Percentiles rank a stretch among this genome's conserved stretches.
Evolutionary conservation across 2,888 invertebrate species (phyloP).

Genomic region (Drosophila melanocephala): DNA sequence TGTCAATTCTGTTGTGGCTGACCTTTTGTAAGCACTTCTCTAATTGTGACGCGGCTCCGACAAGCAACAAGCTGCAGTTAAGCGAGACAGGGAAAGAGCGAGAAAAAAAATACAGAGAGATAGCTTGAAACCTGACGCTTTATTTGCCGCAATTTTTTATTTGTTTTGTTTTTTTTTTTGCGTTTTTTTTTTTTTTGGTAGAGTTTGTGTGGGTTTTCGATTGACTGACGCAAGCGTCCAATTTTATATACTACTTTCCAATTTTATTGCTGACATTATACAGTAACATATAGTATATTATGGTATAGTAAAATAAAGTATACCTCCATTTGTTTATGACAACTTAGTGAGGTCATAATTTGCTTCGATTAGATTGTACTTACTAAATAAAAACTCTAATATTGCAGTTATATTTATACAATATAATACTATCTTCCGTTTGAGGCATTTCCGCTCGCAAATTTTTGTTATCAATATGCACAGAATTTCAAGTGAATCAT

Average conservation of each 20-base stretch:
- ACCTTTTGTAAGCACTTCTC: conserved; percentile 76
- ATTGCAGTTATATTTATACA: neutral
- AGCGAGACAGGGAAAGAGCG: conserved; percentile 7
- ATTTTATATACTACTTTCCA: conserved; percentile 69
- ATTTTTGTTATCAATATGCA: conserved; percentile 42
- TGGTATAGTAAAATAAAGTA: conserved; percentile 12
- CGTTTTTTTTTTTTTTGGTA: conserved; percentile 32
- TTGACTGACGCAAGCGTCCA: conserved; percentile 72
- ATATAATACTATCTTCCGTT: conserved; percentile 43
- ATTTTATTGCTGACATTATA: conserved; percentile 53
- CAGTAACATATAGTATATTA: conserved; percentile 15
- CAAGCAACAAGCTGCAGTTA: conserved; percentile 49
- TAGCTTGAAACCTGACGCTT: conserved; percentile 33
- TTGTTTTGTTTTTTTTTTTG: conserved; percentile 46
- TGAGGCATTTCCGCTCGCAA: conserved; percentile 58
- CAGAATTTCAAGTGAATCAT: conserved; percentile 57
- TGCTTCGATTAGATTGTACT: conserved; percentile 56
- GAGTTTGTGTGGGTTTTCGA: conserved; percentile 56
- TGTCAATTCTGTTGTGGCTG: conserved; percentile 65
- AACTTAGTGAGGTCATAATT: conserved; percentile 44
- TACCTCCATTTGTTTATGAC: conserved; percentile 8
- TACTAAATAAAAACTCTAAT: conserved; percentile 14
- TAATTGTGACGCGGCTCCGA: conserved; percentile 66
- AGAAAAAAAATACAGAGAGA: neutral
- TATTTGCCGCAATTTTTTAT: conserved; percentile 60